A percentile compares a stretch with the other conserved stretches of the same genome.
Evolutionary conservation across 1,140 invertebrate species (phyloP).

Genomic region (Euwallacea fornicatus): DNA sequence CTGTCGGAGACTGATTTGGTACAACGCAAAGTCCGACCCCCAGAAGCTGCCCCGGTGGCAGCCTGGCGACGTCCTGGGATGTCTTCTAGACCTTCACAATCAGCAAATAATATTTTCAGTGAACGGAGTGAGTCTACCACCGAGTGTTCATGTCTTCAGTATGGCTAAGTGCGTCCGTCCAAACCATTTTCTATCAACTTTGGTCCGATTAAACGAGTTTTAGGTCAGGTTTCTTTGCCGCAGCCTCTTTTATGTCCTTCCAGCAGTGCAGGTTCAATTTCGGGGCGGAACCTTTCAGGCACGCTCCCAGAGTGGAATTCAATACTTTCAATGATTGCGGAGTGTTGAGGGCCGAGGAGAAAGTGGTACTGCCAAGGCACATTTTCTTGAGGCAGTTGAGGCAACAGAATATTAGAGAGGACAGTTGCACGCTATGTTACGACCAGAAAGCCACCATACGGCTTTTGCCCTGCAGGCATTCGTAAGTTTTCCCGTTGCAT

Average conservation of each 20-base stretch:
- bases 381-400: constrained; percentile 74
- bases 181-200: too few relatives aligned
- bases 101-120: constrained; percentile 79
- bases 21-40: constrained; percentile 75
- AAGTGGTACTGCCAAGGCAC: constrained; percentile 71
- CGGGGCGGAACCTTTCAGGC: constrained; percentile 77
- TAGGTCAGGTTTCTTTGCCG: constrained; percentile 88
- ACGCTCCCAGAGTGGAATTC: constrained; percentile 63
- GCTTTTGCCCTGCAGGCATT: constrained; percentile 79
- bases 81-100: constrained; percentile 74
- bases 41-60: constrained; percentile 72
- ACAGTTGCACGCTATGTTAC: constrained; percentile 87
- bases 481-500: constrained; percentile 57
- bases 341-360: constrained; percentile 68
- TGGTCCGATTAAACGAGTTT: constrained; percentile 39
- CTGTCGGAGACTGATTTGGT: constrained; percentile 87
- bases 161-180: constrained; percentile 67
- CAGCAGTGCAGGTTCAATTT: constrained; percentile 95
- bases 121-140: constrained; percentile 74
- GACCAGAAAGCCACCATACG: constrained; percentile 75
- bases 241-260: constrained; percentile 94
- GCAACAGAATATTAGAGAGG: constrained; percentile 76
- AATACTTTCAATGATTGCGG: constrained; percentile 79
- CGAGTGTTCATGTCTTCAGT: constrained; percentile 75
- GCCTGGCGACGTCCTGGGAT: constrained; percentile 83